Base-by-base conservation (phyloP, 2,888 invertebrate genomes). In the Scotopteryx bipunctaria region DNA sequence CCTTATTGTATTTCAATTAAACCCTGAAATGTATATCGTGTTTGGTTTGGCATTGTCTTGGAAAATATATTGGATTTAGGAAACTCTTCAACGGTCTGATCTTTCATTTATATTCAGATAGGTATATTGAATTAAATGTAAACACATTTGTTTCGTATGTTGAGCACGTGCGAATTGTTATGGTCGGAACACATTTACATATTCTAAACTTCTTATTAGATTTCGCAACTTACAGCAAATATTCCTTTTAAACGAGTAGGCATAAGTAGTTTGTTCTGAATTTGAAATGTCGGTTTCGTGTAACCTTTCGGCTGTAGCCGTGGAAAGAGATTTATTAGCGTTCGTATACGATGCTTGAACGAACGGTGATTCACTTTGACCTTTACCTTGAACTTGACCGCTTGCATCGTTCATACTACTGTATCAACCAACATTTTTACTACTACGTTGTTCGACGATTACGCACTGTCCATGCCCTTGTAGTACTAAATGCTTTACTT, bases 331-430 rank as follows among this genome's bases (percentile, higher is more conserved):
- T 37, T 37, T 25, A 19, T 25, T 17, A 9, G 13, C 6, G n/a
- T 27, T 15, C 38, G 16, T 6, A 17, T 23, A 5, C 27, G 19
- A 27, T 33, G 35, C 35, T 9, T 16, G 31, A 32, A 14, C 14
- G 41, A 46, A 41, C 41, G 19, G 23, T 47, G 32, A 47, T 49
- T 61, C 52, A 44, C 41, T 47, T 44, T 53, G 41, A 45, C 32
- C 44, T 56, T 54, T 49, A 17, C 71, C 73, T 71, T 73, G 69
- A 67, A 73, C 72, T 70, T 71, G 71, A 68, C 73, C 65, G 63
- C 56, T 55, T 38, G 42, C 19, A 33, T 31, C 21, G 29, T 37
- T 48, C 40, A 48, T 45, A 29, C 15, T 40, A 13, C 3, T 32
- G n/a, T n/a, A n/a, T n/a, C n/a, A n/a, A 48, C 55, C 42, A 41